Evolutionary conservation across 2,888 invertebrate species (phyloP).

Genomic region (Coelinius sp.): DNA sequence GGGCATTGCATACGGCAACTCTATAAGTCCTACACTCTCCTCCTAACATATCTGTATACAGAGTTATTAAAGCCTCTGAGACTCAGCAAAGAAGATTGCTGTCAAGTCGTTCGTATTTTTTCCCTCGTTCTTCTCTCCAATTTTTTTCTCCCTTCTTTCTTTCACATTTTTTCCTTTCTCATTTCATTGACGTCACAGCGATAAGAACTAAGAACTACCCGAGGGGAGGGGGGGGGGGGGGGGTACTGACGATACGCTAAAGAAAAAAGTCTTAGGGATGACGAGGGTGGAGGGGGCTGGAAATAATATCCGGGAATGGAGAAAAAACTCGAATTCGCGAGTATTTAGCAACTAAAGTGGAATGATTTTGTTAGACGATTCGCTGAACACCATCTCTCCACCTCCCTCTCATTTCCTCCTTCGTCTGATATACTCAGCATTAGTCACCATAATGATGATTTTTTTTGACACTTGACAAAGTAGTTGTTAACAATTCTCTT

Average conservation of each 20-base stretch:
- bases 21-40: slow-evolving; percentile 19
- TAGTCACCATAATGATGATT: not conserved
- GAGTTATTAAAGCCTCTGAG: slow-evolving; percentile 4
- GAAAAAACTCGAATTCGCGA: not conserved
- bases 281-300: not conserved
- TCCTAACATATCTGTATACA: not conserved
- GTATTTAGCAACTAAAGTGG: slow-evolving; percentile 26
- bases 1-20: slow-evolving; percentile 24
- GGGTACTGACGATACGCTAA: not conserved
- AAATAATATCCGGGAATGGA: slow-evolving; percentile 22
- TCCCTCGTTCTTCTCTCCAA: not conserved
- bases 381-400: slow-evolving; percentile 18
- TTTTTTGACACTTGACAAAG: slow-evolving; percentile 1
- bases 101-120: not conserved
- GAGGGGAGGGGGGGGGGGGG: not conserved
- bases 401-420: not conserved
- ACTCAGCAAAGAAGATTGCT: not conserved
- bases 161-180: not conserved
- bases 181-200: slow-evolving; percentile 14
- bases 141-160: not conserved
- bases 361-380: slow-evolving; percentile 33
- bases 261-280: not conserved
- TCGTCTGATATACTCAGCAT: not conserved
- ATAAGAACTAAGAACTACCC: not conserved
- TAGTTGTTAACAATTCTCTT: not conserved